These are phyloP conservation scores for Latheticus oryzae DNA, from an alignment of 2,888 invertebrate genomes.

Conservation along the genomic window DNA sequence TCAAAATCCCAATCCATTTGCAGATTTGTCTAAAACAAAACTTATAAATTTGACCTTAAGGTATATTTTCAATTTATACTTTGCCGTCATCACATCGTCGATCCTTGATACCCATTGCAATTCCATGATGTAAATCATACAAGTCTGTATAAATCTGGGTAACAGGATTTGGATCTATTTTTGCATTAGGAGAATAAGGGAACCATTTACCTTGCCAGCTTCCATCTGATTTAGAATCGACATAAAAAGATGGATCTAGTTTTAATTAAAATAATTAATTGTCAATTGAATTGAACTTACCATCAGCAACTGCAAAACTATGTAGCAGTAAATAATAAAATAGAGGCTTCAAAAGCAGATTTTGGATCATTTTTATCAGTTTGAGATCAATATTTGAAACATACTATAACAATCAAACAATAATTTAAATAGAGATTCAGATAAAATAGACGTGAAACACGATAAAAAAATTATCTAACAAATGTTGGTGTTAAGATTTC, in stretches of 20 bases:
- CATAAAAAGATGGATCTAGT: background rate
- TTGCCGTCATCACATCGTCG: conserved; percentile 75
- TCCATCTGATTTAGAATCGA: background rate
- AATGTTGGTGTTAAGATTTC: background rate
- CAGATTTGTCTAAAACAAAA: conserved; percentile 68
- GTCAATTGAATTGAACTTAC: conserved; percentile 6
- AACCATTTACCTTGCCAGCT: conserved; percentile 26
- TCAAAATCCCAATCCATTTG: conserved; percentile 72
- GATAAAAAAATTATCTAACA: no score
- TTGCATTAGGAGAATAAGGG: conserved; percentile 1
- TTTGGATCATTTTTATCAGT: conserved; percentile 16
- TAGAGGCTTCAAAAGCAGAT: conserved; percentile 1
- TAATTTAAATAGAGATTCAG: no score
- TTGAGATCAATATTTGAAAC: no score
- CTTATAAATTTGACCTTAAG: conserved; percentile 17
- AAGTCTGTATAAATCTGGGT: conserved; percentile 5
- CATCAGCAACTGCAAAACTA: conserved; percentile 4
- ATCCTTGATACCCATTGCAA: conserved; percentile 70
- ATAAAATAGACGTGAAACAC: no score
- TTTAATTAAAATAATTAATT: no score
- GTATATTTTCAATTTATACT: conserved; percentile 63
- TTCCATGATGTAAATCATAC: conserved; percentile 60
- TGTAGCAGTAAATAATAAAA: conserved; percentile 5
- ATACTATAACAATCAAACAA: no score
- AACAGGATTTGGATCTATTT: conserved; percentile 3